phyloP scores from a whole-genome alignment of 2,797 vertebrate genomes.

The Pterois miles region DNA sequence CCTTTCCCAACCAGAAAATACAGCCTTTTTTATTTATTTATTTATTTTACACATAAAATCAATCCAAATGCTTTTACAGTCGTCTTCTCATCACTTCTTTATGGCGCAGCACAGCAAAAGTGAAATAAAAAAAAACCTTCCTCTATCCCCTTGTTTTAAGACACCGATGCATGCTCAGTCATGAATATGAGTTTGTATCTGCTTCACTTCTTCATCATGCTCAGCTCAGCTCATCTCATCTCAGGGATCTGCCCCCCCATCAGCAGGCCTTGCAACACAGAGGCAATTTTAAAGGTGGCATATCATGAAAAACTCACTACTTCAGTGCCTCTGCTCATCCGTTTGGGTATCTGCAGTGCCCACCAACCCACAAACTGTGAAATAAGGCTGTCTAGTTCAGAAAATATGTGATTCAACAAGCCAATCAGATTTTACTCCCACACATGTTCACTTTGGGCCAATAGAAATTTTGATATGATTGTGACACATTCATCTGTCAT shows the following conservation, averaged over 20 bases:
- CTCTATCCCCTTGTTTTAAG: constrained; percentile 1
- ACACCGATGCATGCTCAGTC: constrained; percentile 26
- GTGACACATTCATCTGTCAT: too few relatives aligned
- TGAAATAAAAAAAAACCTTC: constrained; percentile 1
- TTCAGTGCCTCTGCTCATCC: too few relatives aligned
- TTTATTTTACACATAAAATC: neutral
- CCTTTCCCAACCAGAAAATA: constrained; percentile 10
- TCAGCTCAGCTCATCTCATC: constrained; percentile 27
- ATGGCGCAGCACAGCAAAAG: neutral
- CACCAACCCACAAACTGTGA: too few relatives aligned
- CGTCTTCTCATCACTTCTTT: neutral
- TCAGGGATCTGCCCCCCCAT: constrained; percentile 1
- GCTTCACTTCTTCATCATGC: constrained; percentile 9
- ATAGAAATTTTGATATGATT: too few relatives aligned
- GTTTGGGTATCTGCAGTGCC: too few relatives aligned
- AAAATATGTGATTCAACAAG: too few relatives aligned
- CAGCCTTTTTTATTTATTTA: neutral
- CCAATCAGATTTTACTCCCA: too few relatives aligned
- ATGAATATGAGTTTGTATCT: constrained; percentile 31
- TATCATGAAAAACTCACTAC: too few relatives aligned
- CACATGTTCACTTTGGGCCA: too few relatives aligned
- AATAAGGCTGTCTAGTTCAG: too few relatives aligned
- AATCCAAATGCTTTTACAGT: neutral
- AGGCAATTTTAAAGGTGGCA: neutral
- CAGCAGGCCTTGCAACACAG: neutral